phyloP scores from a whole-genome alignment of 1,140 invertebrate genomes.

The fruit fly (Drosophila melanogaster) region DNA sequence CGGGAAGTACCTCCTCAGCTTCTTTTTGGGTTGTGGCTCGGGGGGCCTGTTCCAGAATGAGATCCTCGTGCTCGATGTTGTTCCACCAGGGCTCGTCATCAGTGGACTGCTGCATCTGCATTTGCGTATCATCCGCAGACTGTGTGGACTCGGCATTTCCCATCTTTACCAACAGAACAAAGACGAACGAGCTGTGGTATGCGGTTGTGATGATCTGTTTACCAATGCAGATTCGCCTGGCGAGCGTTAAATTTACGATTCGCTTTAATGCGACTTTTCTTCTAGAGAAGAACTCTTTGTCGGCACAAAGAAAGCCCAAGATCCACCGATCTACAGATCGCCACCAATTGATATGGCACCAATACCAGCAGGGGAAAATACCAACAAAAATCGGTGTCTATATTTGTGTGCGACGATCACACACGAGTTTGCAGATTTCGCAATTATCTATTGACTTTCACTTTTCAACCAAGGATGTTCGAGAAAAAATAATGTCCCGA shows the following conservation, averaged over 20 bases:
- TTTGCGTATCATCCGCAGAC: constrained; percentile 46
- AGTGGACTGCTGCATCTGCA: constrained; percentile 15
- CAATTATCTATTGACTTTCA: constrained; percentile 76
- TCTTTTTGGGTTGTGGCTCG: background rate
- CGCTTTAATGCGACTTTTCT: constrained; percentile 68
- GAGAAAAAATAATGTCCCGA: background rate
- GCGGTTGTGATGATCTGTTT: constrained; percentile 56
- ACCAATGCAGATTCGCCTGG: constrained; percentile 42
- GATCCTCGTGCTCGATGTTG: constrained; percentile 77
- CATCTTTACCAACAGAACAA: constrained; percentile 48
- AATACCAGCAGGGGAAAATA: constrained; percentile 11
- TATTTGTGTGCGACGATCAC: constrained; percentile 37
- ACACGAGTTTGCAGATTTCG: constrained; percentile 69
- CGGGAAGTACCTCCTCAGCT: background rate
- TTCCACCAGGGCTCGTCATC: constrained; percentile 80
- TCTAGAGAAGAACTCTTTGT: constrained; percentile 38
- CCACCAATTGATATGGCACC: constrained; percentile 38
- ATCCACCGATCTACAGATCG: constrained; percentile 25
- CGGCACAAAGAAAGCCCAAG: constrained; percentile 27
- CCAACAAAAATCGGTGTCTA: constrained; percentile 18
- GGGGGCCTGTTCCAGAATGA: constrained; percentile 62
- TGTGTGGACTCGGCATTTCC: constrained; percentile 66
- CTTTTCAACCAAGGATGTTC: constrained; percentile 33
- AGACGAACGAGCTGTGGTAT: constrained; percentile 63
- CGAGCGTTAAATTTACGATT: constrained; percentile 56